These are phyloP conservation scores for Tachina grossa DNA, from an alignment of 2,888 invertebrate genomes.

Conservation along the genomic window DNA sequence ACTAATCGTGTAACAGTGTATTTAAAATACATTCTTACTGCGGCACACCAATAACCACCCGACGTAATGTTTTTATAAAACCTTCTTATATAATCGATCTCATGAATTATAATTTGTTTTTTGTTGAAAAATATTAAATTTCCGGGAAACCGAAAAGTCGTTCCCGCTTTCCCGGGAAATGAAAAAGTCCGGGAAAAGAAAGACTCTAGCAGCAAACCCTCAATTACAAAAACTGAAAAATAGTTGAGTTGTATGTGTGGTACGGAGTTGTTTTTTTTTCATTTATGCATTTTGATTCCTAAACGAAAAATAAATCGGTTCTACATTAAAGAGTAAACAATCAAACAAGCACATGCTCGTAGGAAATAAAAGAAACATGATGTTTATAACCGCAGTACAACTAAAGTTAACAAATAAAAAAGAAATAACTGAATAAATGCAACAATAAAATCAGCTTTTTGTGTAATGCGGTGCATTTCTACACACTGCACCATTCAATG, in stretches of 20 bases:
- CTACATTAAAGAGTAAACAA: slow-evolving; percentile 17
- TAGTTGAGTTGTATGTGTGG: slow-evolving; percentile 37
- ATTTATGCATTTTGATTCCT: slow-evolving; percentile 8
- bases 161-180: too few species aligned
- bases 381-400: slow-evolving; percentile 53
- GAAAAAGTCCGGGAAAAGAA: too few species aligned
- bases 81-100: too few species aligned
- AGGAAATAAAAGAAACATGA: slow-evolving; percentile 29
- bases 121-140: too few species aligned
- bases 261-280: slow-evolving; percentile 14
- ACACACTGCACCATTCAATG: slow-evolving; percentile 63
- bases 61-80: too few species aligned
- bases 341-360: slow-evolving; percentile 21
- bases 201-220: too few species aligned
- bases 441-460: slow-evolving; percentile 58
- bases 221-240: slow-evolving; percentile 24
- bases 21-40: too few species aligned
- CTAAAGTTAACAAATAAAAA: slow-evolving; percentile 23
- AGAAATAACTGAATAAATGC: slow-evolving; percentile 24
- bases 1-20: too few species aligned
- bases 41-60: too few species aligned
- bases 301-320: slow-evolving; percentile 21
- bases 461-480: slow-evolving; percentile 66
- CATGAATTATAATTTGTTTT: too few species aligned
- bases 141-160: too few species aligned